Base-by-base conservation (phyloP, 2,797 vertebrate species). In the Sebastiscus albofasciatus region DNA sequence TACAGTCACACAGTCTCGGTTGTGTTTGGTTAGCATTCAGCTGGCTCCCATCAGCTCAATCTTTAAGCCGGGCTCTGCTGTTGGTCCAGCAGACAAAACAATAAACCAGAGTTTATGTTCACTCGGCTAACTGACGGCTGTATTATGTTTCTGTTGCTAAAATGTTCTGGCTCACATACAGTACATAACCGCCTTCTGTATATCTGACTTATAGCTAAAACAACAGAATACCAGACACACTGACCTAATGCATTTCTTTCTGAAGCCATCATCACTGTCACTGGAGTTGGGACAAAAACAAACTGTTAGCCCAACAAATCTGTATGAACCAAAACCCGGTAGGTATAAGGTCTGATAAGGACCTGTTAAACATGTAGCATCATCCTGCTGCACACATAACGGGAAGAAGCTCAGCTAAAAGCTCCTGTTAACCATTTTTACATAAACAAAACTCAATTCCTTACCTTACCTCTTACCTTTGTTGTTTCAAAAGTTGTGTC, bases 21-120 rank as follows among this genome's bases (percentile, higher is more conserved):
- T 82, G 4, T 73, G 34, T 72, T 82, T 71, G 46, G 42, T 79
- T 61, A 71, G 20, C 64, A 31, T 81, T 81, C 46, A 39, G 6
- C 64, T 59, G 18, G 18, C 34, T 68, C 24, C 72, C 8, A 24
- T 31, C 65, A 73, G 39, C 27, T 58, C 24, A 62, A 61, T 71
- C 56, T 36, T 49, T 24, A 65, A 83, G 27, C 73, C 29, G 26
- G 16, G 6, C n/a, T 10, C 34, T 54, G 69, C 24, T 61, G 60
- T 26, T 77, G 3, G 24, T 39, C 20, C 24, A 59, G 52, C 39
- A 72, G 64, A 82, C 46, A 79, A 72, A 73, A 56, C 68, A 77
- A 71, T 64, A 66, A 81, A 78, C 5, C 4, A 36, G 11, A 65
- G 46, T 72, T 54, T 46, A 11, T 69, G 34, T 79, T 56, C n/a